Evolutionary conservation across 2,113 vertebrate genomes (phyloP).

Genomic region (Burhinus bistriatus): DNA sequence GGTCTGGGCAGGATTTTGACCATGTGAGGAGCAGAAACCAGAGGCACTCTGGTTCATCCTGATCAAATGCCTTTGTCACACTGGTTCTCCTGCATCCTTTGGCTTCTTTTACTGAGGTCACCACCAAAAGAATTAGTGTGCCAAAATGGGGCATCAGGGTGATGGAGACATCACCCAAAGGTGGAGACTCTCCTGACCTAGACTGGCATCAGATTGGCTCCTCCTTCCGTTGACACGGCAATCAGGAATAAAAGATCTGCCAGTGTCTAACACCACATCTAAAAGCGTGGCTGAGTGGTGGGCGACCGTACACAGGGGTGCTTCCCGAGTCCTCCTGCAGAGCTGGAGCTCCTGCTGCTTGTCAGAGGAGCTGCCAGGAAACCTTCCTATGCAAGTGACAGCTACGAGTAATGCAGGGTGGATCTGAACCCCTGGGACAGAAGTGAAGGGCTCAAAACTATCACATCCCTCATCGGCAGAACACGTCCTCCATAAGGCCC

Average conservation of each 20-base stretch:
- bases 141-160: background rate
- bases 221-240: background rate
- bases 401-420: background rate
- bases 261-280: background rate
- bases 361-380: background rate
- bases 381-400: background rate
- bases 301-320: rapidly evolving
- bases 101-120: background rate
- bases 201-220: background rate
- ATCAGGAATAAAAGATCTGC: rapidly evolving
- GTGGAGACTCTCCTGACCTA: background rate
- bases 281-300: background rate
- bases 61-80: background rate
- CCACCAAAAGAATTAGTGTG: background rate
- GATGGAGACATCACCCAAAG: background rate
- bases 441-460: background rate
- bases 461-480: rapidly evolving
- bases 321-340: background rate
- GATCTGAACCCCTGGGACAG: background rate
- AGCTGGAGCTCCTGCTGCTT: background rate
- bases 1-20: background rate
- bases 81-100: background rate
- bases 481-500: background rate
- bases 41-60: background rate
- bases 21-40: background rate